Percentiles rank a stretch among this genome's conserved stretches.
These are phyloP conservation scores for Stenoptilia bipunctidactyla DNA, from an alignment of 2,888 invertebrate genomes.

Conservation along the genomic window DNA sequence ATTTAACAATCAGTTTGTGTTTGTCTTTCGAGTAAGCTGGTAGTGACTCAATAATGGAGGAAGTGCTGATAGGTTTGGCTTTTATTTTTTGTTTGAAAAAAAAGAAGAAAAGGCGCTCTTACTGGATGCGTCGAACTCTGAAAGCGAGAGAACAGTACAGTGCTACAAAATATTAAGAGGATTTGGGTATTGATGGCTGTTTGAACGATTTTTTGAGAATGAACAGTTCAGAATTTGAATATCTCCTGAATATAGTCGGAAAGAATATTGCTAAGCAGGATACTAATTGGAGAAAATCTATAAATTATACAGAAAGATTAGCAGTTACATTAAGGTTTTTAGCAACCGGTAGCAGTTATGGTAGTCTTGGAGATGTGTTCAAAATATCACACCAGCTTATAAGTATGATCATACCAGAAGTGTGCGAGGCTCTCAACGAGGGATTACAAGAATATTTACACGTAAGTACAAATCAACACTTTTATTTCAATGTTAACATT, in stretches of 20 bases:
- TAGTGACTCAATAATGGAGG: slow-evolving; percentile 5
- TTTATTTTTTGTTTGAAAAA: slow-evolving; percentile 17
- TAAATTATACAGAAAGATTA: slow-evolving; percentile 17
- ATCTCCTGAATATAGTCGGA: slow-evolving; percentile 17
- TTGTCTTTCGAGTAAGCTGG: too few species aligned
- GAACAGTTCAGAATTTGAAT: slow-evolving; percentile 18
- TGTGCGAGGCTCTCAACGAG: slow-evolving; percentile 18
- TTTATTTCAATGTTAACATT: slow-evolving; percentile 10
- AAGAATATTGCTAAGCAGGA: slow-evolving; percentile 15
- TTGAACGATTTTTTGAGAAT: slow-evolving; percentile 14
- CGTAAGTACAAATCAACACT: slow-evolving; percentile 18
- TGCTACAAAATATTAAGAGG: slow-evolving; percentile 16
- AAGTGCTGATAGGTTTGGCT: slow-evolving; percentile 17
- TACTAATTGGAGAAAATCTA: slow-evolving; percentile 15
- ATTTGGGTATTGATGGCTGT: slow-evolving; percentile 12
- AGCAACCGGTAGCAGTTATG: slow-evolving; percentile 20
- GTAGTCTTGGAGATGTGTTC: slow-evolving; percentile 20
- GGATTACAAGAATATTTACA: slow-evolving; percentile 17
- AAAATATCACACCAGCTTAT: slow-evolving; percentile 19
- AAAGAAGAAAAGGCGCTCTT: slow-evolving; percentile 16
- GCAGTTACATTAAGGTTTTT: slow-evolving; percentile 20
- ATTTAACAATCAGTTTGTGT: background rate
- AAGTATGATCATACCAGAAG: slow-evolving; percentile 20
- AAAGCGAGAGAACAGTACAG: slow-evolving; percentile 16
- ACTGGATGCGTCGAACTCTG: slow-evolving; percentile 19